Conservation (phyloP, 2,888 invertebrate species). For the Furcula furcula region DNA sequence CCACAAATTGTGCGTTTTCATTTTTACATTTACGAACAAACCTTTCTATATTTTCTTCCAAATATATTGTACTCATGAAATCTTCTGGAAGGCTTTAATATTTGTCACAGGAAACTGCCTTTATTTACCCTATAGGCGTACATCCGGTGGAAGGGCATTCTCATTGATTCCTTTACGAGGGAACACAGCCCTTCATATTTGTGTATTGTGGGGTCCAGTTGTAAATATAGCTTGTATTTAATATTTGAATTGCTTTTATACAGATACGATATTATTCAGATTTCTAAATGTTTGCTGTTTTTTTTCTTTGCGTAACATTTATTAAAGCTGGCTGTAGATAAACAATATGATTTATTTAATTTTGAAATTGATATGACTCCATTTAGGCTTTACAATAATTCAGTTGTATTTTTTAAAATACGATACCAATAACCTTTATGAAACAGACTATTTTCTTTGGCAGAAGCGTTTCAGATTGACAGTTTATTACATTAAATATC, state of each 20-base stretch:
- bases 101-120: slow-evolving; percentile 65
- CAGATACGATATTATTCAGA: slow-evolving; percentile 3
- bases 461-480: too few relatives aligned
- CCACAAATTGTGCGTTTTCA: slow-evolving; percentile 1
- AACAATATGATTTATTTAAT: too few relatives aligned
- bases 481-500: too few relatives aligned
- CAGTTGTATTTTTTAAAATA: too few relatives aligned
- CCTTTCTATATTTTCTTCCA: slow-evolving; percentile 19
- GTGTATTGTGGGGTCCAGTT: slow-evolving; percentile 42
- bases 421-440: too few relatives aligned
- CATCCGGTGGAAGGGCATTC: slow-evolving; percentile 58
- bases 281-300: too few relatives aligned
- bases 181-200: slow-evolving; percentile 50
- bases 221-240: slow-evolving; percentile 57
- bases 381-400: too few relatives aligned
- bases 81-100: slow-evolving; percentile 44
- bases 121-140: slow-evolving; percentile 63
- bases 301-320: too few relatives aligned
- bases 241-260: slow-evolving; percentile 37
- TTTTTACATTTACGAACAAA: slow-evolving; percentile 8
- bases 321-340: not conserved
- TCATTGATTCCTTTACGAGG: slow-evolving; percentile 56
- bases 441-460: too few relatives aligned
- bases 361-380: too few relatives aligned
- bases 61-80: slow-evolving; percentile 28